Evolutionary conservation across 2,888 invertebrate species (phyloP), one percentile per base, ranked within the genome.

Genomic region (Apotomis betuletana): DNA sequence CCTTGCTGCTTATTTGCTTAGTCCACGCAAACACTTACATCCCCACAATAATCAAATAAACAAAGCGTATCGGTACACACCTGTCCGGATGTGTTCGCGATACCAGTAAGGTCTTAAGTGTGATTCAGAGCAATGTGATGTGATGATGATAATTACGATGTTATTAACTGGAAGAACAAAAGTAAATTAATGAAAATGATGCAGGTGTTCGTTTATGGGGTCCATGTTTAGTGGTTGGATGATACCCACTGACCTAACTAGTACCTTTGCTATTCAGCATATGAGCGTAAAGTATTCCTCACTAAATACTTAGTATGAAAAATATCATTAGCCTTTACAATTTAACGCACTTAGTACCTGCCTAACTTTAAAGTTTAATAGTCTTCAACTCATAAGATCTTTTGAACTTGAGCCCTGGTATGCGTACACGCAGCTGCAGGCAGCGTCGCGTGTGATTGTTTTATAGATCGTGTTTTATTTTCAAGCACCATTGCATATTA

Each of bases 341-440:
- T 6, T 41, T 5, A 6, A 41, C 5, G 0, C 41, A 3, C 3
- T 27, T 6, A 3, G 4, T 41, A 6, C 5, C 41, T 41, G 41
- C 6, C 41, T 41, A 3, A 41, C 41, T 41, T 10, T 6, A 9
- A 9, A 49, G 9, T 49, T 49, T 41, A 3, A 41, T n/a, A 59
- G 49, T 27, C 36, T 62, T 62, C 27, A 10, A 36, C 36, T 9
- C 9, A 49, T n/a, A 41, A 13, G n/a, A 46, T 27, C 9, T 65
- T 65, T 36, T 65, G n/a, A n/a, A n/a, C 38, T 52, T 6, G 41
- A 6, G 41, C 41, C 5, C 6, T 6, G 4, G 6, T 41, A 15
- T 67, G 67, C 67, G 67, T 67, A 46, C 54, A 64, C 65, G 67
- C 67, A 59, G 58, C 58, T 58, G 58, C 38, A 36, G 55, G 58